Evolutionary conservation across 2,113 vertebrate genomes (phyloP).

Genomic region (Trinectes maculatus): DNA sequence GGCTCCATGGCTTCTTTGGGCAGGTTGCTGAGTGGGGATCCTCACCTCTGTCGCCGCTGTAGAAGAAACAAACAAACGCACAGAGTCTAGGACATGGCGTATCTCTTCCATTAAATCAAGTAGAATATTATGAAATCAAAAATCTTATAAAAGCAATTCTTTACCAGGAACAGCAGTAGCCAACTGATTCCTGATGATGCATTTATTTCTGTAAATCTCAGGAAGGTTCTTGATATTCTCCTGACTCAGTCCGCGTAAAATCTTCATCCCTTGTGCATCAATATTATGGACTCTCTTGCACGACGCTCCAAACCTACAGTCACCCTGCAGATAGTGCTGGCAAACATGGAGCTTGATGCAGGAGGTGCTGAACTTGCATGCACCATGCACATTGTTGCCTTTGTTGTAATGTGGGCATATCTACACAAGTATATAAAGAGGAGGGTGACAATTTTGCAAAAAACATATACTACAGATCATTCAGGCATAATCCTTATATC

Average conservation of each 20-base stretch:
- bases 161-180: conserved; percentile 22
- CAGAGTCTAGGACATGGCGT: too few relatives aligned
- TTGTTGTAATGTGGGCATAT: conserved; percentile 82
- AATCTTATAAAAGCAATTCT: background rate
- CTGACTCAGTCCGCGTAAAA: conserved; percentile 62
- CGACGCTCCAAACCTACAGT: conserved; percentile 72
- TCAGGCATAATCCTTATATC: background rate
- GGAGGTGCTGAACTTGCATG: conserved; percentile 62
- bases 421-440: conserved; percentile 44
- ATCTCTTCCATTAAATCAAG: too few relatives aligned
- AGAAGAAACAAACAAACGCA: background rate
- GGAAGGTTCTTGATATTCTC: conserved; percentile 57
- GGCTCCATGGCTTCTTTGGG: background rate
- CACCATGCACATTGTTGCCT: conserved; percentile 73
- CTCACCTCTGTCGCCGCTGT: conserved; percentile 28
- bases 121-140: background rate
- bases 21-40: background rate
- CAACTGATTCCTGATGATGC: conserved; percentile 56
- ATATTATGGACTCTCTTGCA: conserved; percentile 77
- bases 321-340: conserved; percentile 72
- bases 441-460: background rate
- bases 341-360: conserved; percentile 82
- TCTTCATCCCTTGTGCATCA: conserved; percentile 25
- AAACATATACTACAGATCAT: background rate
- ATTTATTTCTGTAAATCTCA: conserved; percentile 77